Evolutionary conservation across 2,113 vertebrate genomes (phyloP).

Genomic region (Sinocyclocheilus anshuiensis): DNA sequence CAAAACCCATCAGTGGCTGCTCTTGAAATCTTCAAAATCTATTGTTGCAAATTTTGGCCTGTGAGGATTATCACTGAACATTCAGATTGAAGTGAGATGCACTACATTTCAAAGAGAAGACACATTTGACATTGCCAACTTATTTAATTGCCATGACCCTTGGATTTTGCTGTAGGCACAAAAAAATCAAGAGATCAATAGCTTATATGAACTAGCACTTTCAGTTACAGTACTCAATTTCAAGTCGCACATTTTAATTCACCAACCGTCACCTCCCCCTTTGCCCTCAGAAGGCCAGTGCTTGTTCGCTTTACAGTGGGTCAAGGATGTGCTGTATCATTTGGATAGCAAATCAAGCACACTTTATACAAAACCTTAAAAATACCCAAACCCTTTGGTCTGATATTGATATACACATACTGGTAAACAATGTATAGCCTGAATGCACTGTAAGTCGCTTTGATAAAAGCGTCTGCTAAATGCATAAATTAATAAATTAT

Average conservation of each 20-base stretch:
- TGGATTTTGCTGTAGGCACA: not conserved
- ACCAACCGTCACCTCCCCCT: not conserved
- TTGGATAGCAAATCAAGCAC: slow-evolving; percentile 27
- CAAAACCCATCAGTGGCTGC: not conserved
- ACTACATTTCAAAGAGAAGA: not conserved
- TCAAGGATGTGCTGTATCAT: slow-evolving; percentile 55
- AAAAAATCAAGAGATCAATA: slow-evolving; percentile 6
- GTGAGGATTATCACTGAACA: not conserved
- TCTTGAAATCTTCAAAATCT: not conserved
- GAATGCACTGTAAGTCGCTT: too few relatives aligned
- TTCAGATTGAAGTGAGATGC: not conserved
- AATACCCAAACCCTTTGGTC: slow-evolving; percentile 44
- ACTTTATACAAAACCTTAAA: slow-evolving; percentile 67
- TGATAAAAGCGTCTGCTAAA: too few relatives aligned
- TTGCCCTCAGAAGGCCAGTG: not conserved
- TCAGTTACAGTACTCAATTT: slow-evolving; percentile 1
- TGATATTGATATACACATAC: not conserved
- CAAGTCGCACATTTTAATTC: slow-evolving; percentile 15
- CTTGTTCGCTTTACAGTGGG: slow-evolving; percentile 36
- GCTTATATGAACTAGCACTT: not conserved
- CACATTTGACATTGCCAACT: not conserved
- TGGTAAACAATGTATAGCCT: too few relatives aligned
- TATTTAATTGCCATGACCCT: not conserved
- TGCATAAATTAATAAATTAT: too few relatives aligned
- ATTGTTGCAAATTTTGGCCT: not conserved